Percentiles rank a stretch among this genome's conserved stretches.
Evolutionary conservation across 53 echinoderm and acorn worm genomes (phyloP).

Genomic region (Hippasteria phrygiana): DNA sequence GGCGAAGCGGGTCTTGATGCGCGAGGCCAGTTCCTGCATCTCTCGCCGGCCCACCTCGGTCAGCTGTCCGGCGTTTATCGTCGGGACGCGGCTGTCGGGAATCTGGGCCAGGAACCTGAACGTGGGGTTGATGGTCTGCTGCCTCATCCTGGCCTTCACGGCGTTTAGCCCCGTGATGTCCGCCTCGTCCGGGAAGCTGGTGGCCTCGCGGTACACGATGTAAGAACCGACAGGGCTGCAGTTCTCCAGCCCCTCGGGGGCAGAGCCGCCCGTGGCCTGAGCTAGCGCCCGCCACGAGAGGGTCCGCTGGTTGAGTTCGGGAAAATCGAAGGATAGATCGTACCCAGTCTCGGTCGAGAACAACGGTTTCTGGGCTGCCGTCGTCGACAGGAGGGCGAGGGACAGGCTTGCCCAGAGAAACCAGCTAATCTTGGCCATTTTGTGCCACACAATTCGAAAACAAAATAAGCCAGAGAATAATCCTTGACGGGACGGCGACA

Average conservation of each 20-base stretch:
- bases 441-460: not conserved
- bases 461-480: not conserved
- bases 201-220: constrained; percentile 70
- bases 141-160: constrained; percentile 57
- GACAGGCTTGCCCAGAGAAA: not conserved
- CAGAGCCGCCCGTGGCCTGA: not conserved
- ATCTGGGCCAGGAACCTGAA: constrained; percentile 61
- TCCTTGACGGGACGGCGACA: not conserved
- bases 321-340: constrained; percentile 27
- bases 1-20: constrained; percentile 72
- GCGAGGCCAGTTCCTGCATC: constrained; percentile 61
- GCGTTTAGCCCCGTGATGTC: constrained; percentile 60
- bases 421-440: not conserved
- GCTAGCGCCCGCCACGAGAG: constrained; percentile 37
- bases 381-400: not conserved
- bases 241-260: constrained; percentile 40
- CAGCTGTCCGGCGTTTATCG: constrained; percentile 45
- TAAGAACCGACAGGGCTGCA: constrained; percentile 67
- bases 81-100: constrained; percentile 50
- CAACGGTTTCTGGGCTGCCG: constrained; percentile 18
- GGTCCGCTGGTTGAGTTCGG: not conserved
- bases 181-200: constrained; percentile 64
- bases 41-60: constrained; percentile 67
- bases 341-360: constrained; percentile 65
- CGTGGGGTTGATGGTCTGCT: constrained; percentile 51